Evolutionary conservation across 1,140 invertebrate genomes (phyloP), one percentile per base, ranked within the genome.

Genomic region (Philotrypesis tridentata): DNA sequence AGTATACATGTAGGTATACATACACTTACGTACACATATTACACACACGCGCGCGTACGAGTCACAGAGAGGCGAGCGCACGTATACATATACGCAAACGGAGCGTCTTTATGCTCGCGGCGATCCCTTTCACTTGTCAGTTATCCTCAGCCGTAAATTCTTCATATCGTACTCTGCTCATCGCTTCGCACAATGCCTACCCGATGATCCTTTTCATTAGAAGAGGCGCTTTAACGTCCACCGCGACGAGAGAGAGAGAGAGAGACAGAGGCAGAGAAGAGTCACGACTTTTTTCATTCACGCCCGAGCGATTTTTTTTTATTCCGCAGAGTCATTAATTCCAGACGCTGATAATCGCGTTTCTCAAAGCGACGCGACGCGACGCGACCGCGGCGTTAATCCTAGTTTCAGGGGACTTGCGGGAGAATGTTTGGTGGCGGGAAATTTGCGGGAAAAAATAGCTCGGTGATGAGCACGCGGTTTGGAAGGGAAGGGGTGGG

Each of bases 191-290:
- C 48, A 55, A 55, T 55, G 27, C 7, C n/a, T 31, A 17, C 23
- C 60, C 60, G 23, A 76, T 65, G 73, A 76, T 76, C 73, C 31
- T 48, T 17, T 67, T 77, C 37, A 17, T 27, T 77, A 27, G 40
- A n/a, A n/a, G 17, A 77, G 63, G 67, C 37, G 27, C 40, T 68
- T 68, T 48, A 77, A 68, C 9, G 63, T 48, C 75, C 68, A 12
- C 27, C 6, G 17, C 43, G 12, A 48, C n/a, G 43, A 48, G 12
- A 48, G 17, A 48, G 43, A 48, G 43, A 48, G n/a, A n/a, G n/a
- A n/a, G n/a, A n/a, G n/a, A n/a, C n/a, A n/a, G n/a, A n/a, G n/a
- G n/a, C n/a, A n/a, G n/a, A 37, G 33, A 17, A 21, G 37, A 68
- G 43, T 70, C 37, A 71, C 77, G 77, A 72, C 31, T 72, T n/a